Evolutionary conservation across 2,797 vertebrate species (phyloP).

Genomic region (Catostomus latipinnis): DNA sequence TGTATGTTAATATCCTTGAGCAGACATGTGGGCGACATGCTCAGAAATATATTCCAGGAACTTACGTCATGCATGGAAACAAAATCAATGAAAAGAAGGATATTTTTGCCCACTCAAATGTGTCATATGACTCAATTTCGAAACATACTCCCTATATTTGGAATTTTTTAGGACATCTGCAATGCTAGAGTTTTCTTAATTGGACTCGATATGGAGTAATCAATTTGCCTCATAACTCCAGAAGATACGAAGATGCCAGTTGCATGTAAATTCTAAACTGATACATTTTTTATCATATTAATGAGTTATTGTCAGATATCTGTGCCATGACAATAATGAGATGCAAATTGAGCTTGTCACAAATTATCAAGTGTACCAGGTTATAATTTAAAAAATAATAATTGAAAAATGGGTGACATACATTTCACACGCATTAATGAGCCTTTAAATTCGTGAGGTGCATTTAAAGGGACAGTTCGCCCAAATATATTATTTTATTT

Average conservation of each 20-base stretch:
- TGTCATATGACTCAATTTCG: constrained; percentile 11
- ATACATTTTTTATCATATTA: constrained; percentile 20
- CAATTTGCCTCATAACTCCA: neutral
- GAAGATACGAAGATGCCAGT: neutral
- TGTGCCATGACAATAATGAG: constrained; percentile 58
- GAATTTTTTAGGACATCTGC: neutral
- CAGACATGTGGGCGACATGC: constrained; percentile 35
- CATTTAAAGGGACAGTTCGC: constrained; percentile 2
- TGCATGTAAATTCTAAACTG: constrained; percentile 5
- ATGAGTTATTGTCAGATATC: constrained; percentile 56
- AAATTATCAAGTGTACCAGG: constrained; percentile 57
- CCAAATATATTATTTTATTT: too few relatives aligned
- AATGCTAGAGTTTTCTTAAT: neutral
- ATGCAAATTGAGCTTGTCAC: constrained; percentile 64
- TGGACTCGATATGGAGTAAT: neutral
- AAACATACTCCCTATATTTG: neutral
- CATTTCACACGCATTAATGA: constrained; percentile 16
- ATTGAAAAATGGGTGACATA: constrained; percentile 30
- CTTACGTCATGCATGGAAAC: neutral
- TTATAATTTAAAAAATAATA: constrained; percentile 49
- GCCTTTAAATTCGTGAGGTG: neutral
- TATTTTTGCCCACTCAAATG: constrained; percentile 27
- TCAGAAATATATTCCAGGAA: constrained; percentile 39
- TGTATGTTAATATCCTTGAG: constrained; percentile 15
- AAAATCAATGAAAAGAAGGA: constrained; percentile 8